Base-by-base conservation (phyloP, 2,888 invertebrate genomes). In the Drosophila lacicola region DNA sequence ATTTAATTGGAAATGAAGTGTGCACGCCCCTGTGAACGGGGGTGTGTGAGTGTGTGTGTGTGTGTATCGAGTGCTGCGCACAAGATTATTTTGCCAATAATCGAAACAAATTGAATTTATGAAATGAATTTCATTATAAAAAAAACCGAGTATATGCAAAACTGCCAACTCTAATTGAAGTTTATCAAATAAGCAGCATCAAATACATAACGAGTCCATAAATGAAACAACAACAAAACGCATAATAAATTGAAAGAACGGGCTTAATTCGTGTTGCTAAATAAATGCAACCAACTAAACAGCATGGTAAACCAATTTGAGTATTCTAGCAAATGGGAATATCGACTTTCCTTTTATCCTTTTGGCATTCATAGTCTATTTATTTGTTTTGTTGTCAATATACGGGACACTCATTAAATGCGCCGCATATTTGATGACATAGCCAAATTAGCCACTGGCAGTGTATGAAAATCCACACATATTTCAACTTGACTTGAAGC, bases 1-100 rank as follows among this genome's bases (percentile, higher is more conserved):
- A 88, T 88, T 89, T 86, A 88, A 89, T 89, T 89, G 87, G 73
- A 89, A 82, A 87, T 87, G 84, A 84, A 83, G 87, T 77, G 80
- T 74, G 62, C 58, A 66, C 58, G 54, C 55, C 56, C 63, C 70
- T 74, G 68, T 73, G 64, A 56, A 69, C 55, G 39, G 60, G 60
- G 39, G 39, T 60, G 58, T 58, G 51, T 45, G 47, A 5, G 5
- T 21, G 58, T 55, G 56, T 51, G 44, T 62, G 70, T 39, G 62
- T 47, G 42, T 64, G 61, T 58, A 47, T 44, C 47, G 62, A 55
- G 62, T 62, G 62, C 63, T 60, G 66, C 47, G 70, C 70, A 82
- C 66, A 87, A 87, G 85, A 85, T 85, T 87, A 85, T 87, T 87
- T 87, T 82, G 82, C 85, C 85, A 80, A 87, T 85, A 84, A 87